Base-by-base conservation (phyloP, 2,797 vertebrate species). In the Buphagus erythrorhynchus region DNA sequence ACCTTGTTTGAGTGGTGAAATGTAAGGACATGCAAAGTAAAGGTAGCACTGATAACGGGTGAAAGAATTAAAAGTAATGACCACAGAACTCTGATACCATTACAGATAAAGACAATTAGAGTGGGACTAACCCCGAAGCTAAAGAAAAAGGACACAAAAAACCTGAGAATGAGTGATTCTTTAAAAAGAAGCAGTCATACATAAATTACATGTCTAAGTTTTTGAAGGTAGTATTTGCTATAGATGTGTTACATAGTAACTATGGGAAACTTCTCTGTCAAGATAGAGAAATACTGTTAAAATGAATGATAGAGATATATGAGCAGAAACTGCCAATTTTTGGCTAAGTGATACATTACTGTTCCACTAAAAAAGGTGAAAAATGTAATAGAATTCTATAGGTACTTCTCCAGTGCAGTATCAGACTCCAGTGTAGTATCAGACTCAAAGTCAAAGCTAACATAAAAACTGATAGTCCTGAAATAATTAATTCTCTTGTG, bases 1-100 rank as follows among this genome's bases (percentile, higher is more conserved):
- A 87, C 67, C 48, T 68, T 92, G 65, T 93, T 93, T 96, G 92
- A 94, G 43, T 52, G 91, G 66, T 61, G 59, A 96, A 95, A 77
- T 90, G 42, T 93, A 89, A 75, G 62, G 74, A 62, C 45, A 46
- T 69, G 69, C 55, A 86, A 96, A 96, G 93, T 76, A 97, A 96
- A 88, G 57, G 92, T 68, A 92, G 69, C 71, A 46, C 52, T 90
- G 97, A 94, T 95, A 96, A 96, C 46, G 58, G 36, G 87, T 87
- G 77, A 97, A 96, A 91, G 85, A 97, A 75, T 90, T 93, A 88
- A 86, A 96, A 96, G 93, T 86, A 92, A 95, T 96, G 90, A 89
- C 74, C 16, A 48, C 84, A 91, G 93, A 94, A 68, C 79, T 86
- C 72, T 83, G 94, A 96, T 86, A 97, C 17, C 72, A 40, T 8